Evolutionary conservation across 2,888 invertebrate species (phyloP), one percentile per base, ranked within the genome.

Genomic region (Tetheella fluctuosa): DNA sequence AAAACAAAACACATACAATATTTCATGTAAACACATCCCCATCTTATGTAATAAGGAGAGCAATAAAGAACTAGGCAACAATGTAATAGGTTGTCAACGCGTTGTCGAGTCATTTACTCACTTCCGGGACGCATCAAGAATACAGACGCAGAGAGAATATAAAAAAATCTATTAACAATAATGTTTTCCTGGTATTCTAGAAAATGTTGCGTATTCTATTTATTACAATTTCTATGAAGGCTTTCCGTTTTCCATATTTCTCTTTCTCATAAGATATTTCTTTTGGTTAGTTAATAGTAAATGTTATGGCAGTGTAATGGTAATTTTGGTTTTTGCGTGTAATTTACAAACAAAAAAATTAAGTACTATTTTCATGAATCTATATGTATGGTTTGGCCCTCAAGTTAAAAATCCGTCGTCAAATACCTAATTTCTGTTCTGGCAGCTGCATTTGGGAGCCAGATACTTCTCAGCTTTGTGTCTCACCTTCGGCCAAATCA

Each of bases 71-170:
- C 17, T 48, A 48, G 20, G 20, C 48, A 48, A 48, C 20, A 48
- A 48, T 48, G 48, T 48, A n/a, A 48, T 48, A 48, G 48, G 48
- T 48, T 48, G 48, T 48, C 48, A 48, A 48, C 48, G 48, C 48
- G 48, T 48, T 48, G 48, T 48, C 20, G 48, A 48, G 48, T 48
- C 15, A 48, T 48, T 48, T 48, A 48, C 48, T 48, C 48, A 3
- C 48, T 48, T 48, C 48, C 48, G 48, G 20, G 20, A 48, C 48
- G 48, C 20, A 48, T 48, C 48, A 48, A n/a, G 20, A 48, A 48
- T 48, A 48, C 48, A 20, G 20, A 20, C 48, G 20, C 48, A 10
- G 2, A 2, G 15, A 20, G 48, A 48, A 48, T 48, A 20, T 48
- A 48, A 48, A 48, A 25, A 48, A 48, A 48, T 48, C 48, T 48